Base-by-base conservation (phyloP, 2,797 vertebrate species). In the Danionella dracula region DNA sequence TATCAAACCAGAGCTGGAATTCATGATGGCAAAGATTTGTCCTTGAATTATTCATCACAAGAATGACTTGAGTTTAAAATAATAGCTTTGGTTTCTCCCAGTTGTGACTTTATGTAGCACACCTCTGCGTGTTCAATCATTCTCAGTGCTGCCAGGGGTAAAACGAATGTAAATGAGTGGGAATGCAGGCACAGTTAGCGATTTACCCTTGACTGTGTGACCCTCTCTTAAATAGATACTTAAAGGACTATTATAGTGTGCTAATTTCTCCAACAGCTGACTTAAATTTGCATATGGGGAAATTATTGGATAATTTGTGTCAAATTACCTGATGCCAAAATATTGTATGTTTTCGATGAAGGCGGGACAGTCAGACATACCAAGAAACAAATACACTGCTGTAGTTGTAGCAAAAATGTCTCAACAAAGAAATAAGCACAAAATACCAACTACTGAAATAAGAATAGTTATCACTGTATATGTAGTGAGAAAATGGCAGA, bases 51-150 rank as follows among this genome's bases (percentile, higher is more conserved):
- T 19, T 6, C 7, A 1, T 35, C 15, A 42, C n/a, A n/a, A n/a
- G n/a, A n/a, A n/a, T n/a, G n/a, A 38, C 35, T 13, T 35, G 31
- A 44, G 17, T 66, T 29, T 31, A 23, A 58, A 45, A 41, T 8
- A 29, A 23, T 32, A 45, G 23, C 68, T 40, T 6, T 32, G 34
- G 40, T 46, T 46, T 65, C 8, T 11, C 27, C 11, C 12, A 9
- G 5, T 13, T 62, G 50, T 2, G 15, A 50, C 45, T 42, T 40
- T 42, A 69, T 66, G 49, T 62, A 61, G 50, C 27, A 23, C 71
- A 44, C 34, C 29, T 27, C 23, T 53, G 10, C 44, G 17, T 44
- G 16, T 56, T 62, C 37, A 42, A 27, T 57, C 0, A 55, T 23
- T 41, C 19, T 46, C 13, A 49, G 15, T 40, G n/a, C 23, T 54